These are phyloP conservation scores for Hartigia nigra DNA, from an alignment of 2,888 invertebrate genomes.

Conservation along the genomic window DNA sequence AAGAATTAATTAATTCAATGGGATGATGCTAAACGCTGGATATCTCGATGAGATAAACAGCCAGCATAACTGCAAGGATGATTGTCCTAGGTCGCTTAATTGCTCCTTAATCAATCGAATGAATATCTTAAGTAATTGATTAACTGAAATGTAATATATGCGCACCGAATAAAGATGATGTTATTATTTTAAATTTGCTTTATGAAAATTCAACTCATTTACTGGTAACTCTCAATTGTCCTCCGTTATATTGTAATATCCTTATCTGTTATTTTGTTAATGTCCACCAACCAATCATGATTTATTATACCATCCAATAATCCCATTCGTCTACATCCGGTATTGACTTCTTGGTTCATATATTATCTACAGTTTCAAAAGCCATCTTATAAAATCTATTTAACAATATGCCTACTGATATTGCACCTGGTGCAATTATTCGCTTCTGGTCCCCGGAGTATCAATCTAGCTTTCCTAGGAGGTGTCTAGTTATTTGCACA, in stretches of 20 bases:
- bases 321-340: background rate
- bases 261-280: background rate
- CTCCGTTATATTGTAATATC: background rate
- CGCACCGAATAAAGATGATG: conserved; percentile 64
- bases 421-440: conserved; percentile 5
- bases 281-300: background rate
- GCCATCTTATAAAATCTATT: conserved; percentile 39
- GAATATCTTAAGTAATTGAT: conserved; percentile 45
- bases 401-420: conserved; percentile 26
- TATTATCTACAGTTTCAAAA: background rate
- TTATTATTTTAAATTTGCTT: conserved; percentile 59
- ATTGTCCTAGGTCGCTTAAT: conserved; percentile 48
- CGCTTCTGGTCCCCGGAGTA: conserved; percentile 25
- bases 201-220: background rate
- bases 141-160: conserved; percentile 63
- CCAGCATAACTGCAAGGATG: conserved; percentile 4
- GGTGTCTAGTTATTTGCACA: background rate
- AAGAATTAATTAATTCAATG: background rate
- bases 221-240: background rate
- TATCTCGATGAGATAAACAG: background rate
- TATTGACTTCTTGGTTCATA: background rate
- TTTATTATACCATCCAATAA: background rate
- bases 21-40: background rate
- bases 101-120: conserved; percentile 47
- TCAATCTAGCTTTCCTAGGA: background rate